These are phyloP conservation scores for Hippasteria phrygiana DNA, from an alignment of 53 echinoderm and acorn worm genomes.

Conservation along the genomic window DNA sequence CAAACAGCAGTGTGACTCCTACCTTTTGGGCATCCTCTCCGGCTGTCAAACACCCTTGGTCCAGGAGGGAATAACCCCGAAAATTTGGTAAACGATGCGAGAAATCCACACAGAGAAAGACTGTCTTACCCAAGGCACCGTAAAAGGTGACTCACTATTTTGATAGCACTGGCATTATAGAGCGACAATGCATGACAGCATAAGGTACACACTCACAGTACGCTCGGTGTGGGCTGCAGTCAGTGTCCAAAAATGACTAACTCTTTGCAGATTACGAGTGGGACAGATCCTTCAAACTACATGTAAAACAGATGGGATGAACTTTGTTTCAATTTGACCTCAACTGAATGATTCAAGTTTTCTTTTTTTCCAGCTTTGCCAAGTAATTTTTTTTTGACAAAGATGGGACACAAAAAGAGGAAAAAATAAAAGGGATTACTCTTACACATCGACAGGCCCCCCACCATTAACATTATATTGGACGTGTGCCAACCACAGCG, in stretches of 20 bases:
- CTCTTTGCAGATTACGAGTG: background rate
- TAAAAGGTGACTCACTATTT: background rate
- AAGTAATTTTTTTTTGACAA: too few relatives aligned
- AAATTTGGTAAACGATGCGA: background rate
- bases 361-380: too few relatives aligned
- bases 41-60: background rate
- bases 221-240: background rate
- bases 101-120: background rate
- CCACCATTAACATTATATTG: too few relatives aligned
- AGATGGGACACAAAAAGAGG: too few relatives aligned
- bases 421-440: too few relatives aligned
- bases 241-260: background rate
- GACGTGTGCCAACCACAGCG: too few relatives aligned
- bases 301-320: background rate
- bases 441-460: too few relatives aligned
- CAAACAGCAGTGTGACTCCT: background rate
- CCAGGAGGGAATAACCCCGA: background rate
- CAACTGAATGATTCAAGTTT: too few relatives aligned
- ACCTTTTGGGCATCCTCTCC: slow-evolving; percentile 12
- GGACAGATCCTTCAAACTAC: background rate
- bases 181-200: background rate
- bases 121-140: background rate
- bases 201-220: background rate
- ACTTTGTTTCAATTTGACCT: background rate
- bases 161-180: background rate